Percentiles rank a stretch among this genome's conserved stretches.
phyloP scores from a whole-genome alignment of 2,113 vertebrate species.

The Machaerirhynchus nigripectus region DNA sequence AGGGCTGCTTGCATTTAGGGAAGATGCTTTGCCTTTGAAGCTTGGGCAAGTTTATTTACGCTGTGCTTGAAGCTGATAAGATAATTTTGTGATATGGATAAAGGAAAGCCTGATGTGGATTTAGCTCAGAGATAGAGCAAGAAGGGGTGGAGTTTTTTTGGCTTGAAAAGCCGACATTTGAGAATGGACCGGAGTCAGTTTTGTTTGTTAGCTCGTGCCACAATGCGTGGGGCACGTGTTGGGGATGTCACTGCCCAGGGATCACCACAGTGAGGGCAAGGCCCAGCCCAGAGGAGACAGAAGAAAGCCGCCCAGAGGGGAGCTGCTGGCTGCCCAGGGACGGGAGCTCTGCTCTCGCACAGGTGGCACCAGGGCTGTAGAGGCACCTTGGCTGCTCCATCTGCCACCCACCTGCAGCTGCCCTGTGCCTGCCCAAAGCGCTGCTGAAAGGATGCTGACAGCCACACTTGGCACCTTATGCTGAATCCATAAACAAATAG shows the following conservation, averaged over 20 bases:
- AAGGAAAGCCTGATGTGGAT: background rate
- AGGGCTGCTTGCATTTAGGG: background rate
- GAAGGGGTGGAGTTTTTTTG: background rate
- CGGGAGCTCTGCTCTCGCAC: background rate
- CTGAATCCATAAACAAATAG: background rate
- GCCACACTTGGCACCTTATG: background rate
- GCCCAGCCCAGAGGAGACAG: background rate
- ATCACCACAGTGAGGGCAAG: background rate
- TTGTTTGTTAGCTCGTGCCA: background rate
- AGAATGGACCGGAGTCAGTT: background rate
- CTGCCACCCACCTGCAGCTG: background rate
- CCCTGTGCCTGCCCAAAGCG: rapidly evolving
- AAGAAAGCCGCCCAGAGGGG: background rate
- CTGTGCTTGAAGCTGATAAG: conserved; percentile 24
- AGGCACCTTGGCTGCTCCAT: background rate
- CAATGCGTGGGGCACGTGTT: background rate
- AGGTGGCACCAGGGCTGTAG: background rate
- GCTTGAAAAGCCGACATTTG: background rate
- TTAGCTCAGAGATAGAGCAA: background rate
- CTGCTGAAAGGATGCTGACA: background rate
- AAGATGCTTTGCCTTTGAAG: conserved; percentile 52
- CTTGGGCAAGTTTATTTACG: conserved; percentile 14
- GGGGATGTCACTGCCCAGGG: background rate
- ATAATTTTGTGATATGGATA: background rate
- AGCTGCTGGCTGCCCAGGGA: background rate